These are phyloP conservation scores for Ditylenchus weischeri DNA, from an alignment of 2,888 invertebrate genomes.

Conservation along the genomic window DNA sequence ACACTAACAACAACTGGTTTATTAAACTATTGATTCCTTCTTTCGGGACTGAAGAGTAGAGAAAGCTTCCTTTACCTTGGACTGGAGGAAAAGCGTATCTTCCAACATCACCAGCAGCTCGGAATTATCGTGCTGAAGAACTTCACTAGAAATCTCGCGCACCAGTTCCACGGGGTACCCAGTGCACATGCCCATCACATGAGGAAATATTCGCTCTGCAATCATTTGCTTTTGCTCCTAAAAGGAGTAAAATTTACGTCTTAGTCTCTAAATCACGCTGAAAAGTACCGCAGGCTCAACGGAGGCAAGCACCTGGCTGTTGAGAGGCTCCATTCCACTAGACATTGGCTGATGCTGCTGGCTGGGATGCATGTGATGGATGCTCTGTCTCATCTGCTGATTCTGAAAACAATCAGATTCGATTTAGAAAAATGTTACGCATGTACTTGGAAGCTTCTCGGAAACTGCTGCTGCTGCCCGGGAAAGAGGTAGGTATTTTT, in stretches of 20 bases:
- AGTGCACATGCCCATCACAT: conserved; percentile 59
- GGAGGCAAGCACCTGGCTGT: conserved; percentile 86
- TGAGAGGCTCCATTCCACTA: conserved; percentile 80
- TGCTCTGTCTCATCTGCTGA: too few relatives aligned
- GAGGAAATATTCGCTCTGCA: conserved; percentile 94
- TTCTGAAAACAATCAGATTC: too few relatives aligned
- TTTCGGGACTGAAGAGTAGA: conserved; percentile 19
- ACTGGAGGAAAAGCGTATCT: conserved; percentile 46
- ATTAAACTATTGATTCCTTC: neutral
- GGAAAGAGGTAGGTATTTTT: too few relatives aligned
- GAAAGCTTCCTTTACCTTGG: conserved; percentile 40
- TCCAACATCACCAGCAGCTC: conserved; percentile 52
- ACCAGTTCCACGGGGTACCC: conserved; percentile 35
- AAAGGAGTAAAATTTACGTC: too few relatives aligned
- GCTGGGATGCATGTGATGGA: conserved; percentile 1
- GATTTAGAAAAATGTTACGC: too few relatives aligned
- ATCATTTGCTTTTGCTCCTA: conserved; percentile 96
- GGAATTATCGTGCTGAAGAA: conserved; percentile 51
- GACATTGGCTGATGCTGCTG: neutral
- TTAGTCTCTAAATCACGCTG: neutral
- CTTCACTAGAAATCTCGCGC: conserved; percentile 56
- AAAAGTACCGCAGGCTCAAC: neutral
- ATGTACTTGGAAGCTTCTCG: neutral
- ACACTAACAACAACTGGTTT: too few relatives aligned
- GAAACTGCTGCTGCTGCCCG: neutral